Evolutionary conservation across 2,888 invertebrate genomes (phyloP), one percentile per base, ranked within the genome.

Genomic region (Byasa hedistus): DNA sequence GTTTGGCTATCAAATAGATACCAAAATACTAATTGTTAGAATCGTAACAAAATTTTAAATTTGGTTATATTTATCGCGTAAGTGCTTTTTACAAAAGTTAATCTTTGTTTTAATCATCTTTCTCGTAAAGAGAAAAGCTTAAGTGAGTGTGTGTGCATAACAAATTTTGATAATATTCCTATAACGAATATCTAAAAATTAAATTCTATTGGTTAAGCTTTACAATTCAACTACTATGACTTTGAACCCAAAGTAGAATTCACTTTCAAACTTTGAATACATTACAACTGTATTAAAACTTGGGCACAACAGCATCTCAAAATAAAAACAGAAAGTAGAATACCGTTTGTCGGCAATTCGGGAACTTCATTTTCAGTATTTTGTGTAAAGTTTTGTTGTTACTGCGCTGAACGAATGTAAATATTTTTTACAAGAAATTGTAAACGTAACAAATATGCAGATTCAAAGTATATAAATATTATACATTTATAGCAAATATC

Each of bases 211-310:
- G 10, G 23, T 21, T 22, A 23, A 22, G 23, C 10, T 23, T 22
- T 5, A 5, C 23, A 23, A 22, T 23, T 15, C 15, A 54, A 21
- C 54, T 12, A 54, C 22, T 10, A 3, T 10, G 7, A 22, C 23
- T 54, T 22, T 21, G 22, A 15, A 54, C 21, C 4, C 10, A 54
- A 54, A 54, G 21, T 54, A 7, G 54, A 22, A 54, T 54, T 54
- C 54, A 54, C 54, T 52, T 52, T 54, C 22, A 54, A 54, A 54
- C 54, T 54, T 54, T 54, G 54, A 54, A 54, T 54, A 54, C 54
- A 54, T 54, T 54, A 54, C 54, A 54, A 54, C 54, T 54, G 61
- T 36, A 61, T 61, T 61, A 61, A 61, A 61, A 61, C 61, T 61
- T 61, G 23, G 54, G 52, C 54, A 36, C 60, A 51, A 61, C 61